These are phyloP conservation scores for Panagrolaimus sp. DNA, from an alignment of 1,140 invertebrate genomes.

Conservation along the genomic window DNA sequence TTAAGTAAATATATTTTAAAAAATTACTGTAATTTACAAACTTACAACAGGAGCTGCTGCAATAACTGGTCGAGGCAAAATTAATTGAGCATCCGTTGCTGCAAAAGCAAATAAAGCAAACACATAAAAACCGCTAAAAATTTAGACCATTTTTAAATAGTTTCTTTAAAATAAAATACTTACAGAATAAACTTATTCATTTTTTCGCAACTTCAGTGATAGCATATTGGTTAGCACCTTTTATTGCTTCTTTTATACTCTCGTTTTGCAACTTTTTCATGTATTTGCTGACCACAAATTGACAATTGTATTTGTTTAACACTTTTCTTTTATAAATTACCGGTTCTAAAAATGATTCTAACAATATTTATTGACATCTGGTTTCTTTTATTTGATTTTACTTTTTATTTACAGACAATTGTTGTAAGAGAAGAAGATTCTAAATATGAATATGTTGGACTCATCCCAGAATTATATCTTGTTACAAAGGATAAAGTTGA, in stretches of 20 bases:
- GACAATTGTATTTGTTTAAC: too few relatives aligned
- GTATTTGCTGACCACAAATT: too few relatives aligned
- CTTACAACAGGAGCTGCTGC: neutral
- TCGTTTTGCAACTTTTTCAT: too few relatives aligned
- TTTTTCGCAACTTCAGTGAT: too few relatives aligned
- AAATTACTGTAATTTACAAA: neutral
- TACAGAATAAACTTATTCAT: neutral
- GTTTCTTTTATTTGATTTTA: too few relatives aligned
- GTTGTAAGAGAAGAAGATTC: conserved; percentile 58
- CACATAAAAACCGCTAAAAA: neutral
- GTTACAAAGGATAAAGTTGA: conserved; percentile 72
- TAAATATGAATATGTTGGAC: conserved; percentile 76
- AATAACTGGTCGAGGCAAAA: neutral
- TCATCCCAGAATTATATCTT: conserved; percentile 90
- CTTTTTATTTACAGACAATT: conserved; percentile 4
- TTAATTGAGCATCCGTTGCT: neutral
- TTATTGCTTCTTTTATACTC: too few relatives aligned
- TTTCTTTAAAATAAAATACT: neutral
- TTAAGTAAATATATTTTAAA: neutral
- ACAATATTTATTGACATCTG: too few relatives aligned
- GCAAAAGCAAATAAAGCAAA: neutral
- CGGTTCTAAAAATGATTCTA: too few relatives aligned
- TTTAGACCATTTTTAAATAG: neutral
- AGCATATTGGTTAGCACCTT: too few relatives aligned
- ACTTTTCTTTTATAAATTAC: too few relatives aligned